These are phyloP conservation scores for Saimiri boliviensis DNA, from an alignment of 2,113 vertebrate species.

Conservation along the genomic window DNA sequence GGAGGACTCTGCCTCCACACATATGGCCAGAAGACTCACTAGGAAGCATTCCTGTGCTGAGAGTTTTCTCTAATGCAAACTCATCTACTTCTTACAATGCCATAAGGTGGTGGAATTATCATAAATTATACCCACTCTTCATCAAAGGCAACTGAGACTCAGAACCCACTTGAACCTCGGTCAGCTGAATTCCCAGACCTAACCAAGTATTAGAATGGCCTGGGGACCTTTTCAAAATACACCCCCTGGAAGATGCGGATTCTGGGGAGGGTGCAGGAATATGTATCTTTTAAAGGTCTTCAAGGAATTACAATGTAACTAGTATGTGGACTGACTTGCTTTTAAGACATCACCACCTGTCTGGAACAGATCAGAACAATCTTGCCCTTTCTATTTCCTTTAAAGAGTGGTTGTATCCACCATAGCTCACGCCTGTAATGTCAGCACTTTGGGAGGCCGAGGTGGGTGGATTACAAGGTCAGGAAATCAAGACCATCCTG, in stretches of 20 bases:
- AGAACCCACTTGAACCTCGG: neutral
- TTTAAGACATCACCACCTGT: slow-evolving; percentile 15
- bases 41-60: neutral
- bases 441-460: no score
- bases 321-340: neutral
- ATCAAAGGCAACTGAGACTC: neutral
- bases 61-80: neutral
- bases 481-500: no score
- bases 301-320: neutral
- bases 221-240: neutral
- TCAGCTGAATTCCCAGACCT: neutral
- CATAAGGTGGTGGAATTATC: neutral
- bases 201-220: neutral
- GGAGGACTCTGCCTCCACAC: neutral
- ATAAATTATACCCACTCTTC: neutral
- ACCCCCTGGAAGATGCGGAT: neutral
- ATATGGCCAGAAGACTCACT: neutral
- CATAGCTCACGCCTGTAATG: no score
- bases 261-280: neutral
- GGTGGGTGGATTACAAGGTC: no score
- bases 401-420: neutral
- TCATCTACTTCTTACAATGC: neutral
- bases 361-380: neutral
- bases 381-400: neutral
- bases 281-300: neutral